Evolutionary conservation across 2,888 invertebrate species (phyloP).

Genomic region (Heteromyza rotundicornis): DNA sequence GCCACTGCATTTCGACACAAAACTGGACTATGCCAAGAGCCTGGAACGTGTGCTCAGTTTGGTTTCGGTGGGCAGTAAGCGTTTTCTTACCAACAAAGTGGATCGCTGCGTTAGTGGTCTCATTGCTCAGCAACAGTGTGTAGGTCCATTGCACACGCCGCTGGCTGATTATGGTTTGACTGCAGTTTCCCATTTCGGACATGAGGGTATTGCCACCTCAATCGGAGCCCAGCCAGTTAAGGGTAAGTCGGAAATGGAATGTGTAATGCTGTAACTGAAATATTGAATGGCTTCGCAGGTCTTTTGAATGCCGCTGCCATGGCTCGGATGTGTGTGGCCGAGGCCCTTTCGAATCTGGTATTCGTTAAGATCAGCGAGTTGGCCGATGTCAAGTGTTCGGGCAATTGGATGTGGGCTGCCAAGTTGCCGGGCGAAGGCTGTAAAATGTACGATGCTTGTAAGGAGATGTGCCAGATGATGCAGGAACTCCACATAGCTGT

Average conservation of each 20-base stretch:
- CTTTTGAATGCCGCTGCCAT: constrained; percentile 79
- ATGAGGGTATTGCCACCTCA: constrained; percentile 88
- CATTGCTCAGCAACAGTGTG: constrained; percentile 97
- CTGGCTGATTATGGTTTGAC: constrained; percentile 92
- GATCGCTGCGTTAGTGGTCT: constrained; percentile 94
- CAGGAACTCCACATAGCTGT: constrained; percentile 81
- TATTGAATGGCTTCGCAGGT: constrained; percentile 32
- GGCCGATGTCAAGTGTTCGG: constrained; percentile 95
- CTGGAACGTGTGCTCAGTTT: constrained; percentile 78
- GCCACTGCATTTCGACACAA: constrained; percentile 63
- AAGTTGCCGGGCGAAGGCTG: constrained; percentile 93
- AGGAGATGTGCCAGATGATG: constrained; percentile 88
- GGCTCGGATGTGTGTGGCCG: constrained; percentile 92
- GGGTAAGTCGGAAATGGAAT: no score
- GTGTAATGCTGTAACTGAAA: not conserved
- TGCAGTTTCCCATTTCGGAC: constrained; percentile 83
- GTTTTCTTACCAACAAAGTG: constrained; percentile 95
- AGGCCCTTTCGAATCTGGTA: constrained; percentile 91
- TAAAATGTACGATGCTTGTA: constrained; percentile 83
- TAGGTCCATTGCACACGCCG: constrained; percentile 96
- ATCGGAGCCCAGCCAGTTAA: constrained; percentile 98
- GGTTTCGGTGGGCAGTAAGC: constrained; percentile 92
- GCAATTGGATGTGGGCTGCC: constrained; percentile 99
- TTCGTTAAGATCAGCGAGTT: constrained; percentile 72
- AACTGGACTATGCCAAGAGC: constrained; percentile 38